These are phyloP conservation scores for Prinia subflava DNA, from an alignment of 2,113 vertebrate species.

Conservation along the genomic window DNA sequence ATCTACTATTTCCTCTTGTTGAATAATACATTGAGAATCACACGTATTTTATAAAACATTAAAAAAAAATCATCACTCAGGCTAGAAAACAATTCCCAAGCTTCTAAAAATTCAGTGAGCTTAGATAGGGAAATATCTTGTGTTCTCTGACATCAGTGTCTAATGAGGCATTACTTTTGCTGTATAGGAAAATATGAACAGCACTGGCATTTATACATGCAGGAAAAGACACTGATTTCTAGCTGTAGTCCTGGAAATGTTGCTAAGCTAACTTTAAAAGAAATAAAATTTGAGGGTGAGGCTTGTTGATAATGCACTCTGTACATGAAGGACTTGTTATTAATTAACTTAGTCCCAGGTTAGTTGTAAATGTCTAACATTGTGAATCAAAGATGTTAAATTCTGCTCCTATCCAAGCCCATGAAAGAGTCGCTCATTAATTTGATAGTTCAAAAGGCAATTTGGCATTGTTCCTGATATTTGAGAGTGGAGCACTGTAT, in stretches of 20 bases:
- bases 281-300: not conserved
- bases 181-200: not conserved
- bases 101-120: not conserved
- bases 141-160: not conserved
- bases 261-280: not conserved
- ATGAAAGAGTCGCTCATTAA: not conserved
- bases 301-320: not conserved
- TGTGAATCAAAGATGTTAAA: not conserved
- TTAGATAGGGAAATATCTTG: slow-evolving; percentile 31
- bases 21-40: slow-evolving; percentile 35
- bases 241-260: not conserved
- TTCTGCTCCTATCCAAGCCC: not conserved
- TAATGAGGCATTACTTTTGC: slow-evolving; percentile 17
- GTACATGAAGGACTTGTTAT: not conserved
- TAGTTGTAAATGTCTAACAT: not conserved
- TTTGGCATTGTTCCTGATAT: not conserved
- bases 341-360: not conserved
- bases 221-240: not conserved
- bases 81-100: not conserved
- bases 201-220: not conserved
- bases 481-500: not conserved
- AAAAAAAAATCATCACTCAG: not conserved
- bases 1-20: not conserved
- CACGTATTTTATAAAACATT: not conserved
- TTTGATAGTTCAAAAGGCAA: not conserved